Evolutionary conservation across 2,797 vertebrate species (phyloP).

Genomic region (Leptodactylus fallax): DNA sequence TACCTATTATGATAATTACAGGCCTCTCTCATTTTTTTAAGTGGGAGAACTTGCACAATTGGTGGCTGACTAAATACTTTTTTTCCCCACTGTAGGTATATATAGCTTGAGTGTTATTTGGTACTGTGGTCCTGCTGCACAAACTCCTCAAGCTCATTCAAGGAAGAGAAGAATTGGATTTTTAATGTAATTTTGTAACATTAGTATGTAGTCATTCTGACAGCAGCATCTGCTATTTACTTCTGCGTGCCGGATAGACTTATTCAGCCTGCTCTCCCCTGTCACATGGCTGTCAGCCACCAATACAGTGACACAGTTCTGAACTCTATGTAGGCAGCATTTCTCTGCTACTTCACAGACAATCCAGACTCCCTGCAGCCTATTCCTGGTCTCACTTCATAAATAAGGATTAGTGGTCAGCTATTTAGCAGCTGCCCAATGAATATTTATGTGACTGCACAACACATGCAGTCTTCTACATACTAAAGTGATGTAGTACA

Average conservation of each 20-base stretch:
- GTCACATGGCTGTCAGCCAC: neutral
- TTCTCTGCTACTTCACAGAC: neutral
- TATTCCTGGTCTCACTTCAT: neutral
- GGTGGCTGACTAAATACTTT: too few relatives aligned
- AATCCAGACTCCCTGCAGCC: slow-evolving; percentile 1
- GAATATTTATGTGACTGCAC: slow-evolving; percentile 31
- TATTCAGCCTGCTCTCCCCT: too few relatives aligned
- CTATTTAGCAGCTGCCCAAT: neutral
- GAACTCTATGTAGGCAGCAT: neutral
- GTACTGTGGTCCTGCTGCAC: neutral
- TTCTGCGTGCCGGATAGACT: neutral
- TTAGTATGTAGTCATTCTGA: neutral
- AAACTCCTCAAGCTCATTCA: neutral
- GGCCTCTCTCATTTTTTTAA: too few relatives aligned
- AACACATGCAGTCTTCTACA: neutral
- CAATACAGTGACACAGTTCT: neutral
- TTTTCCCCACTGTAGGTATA: too few relatives aligned
- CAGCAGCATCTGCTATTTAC: neutral
- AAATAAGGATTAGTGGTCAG: slow-evolving; percentile 44
- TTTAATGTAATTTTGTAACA: neutral
- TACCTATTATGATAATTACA: too few relatives aligned
- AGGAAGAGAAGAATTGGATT: too few relatives aligned
- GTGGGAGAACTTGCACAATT: too few relatives aligned
- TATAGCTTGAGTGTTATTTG: neutral
- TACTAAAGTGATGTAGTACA: neutral